Base-by-base conservation (phyloP, 2,888 invertebrate species). In the Bursaphelenchus okinawaensis region DNA sequence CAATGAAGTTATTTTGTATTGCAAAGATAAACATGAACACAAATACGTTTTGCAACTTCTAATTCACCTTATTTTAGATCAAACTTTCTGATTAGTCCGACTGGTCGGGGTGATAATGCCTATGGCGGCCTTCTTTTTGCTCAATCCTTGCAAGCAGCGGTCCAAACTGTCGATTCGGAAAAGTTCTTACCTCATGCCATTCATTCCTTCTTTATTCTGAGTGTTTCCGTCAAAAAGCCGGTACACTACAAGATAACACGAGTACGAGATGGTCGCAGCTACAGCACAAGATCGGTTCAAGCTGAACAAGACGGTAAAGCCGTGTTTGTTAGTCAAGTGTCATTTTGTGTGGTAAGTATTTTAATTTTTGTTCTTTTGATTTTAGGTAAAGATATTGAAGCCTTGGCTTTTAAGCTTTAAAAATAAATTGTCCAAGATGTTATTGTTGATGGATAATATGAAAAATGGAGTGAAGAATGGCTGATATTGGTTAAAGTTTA, bases 221-320 rank as follows among this genome's bases (percentile, higher is more conserved):
- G 72, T 58, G 80, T 75, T 7, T 72, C 75, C 63, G 73, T 76
- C 2, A 63, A 78, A 28, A 73, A 74, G 22, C 83, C 84, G 7
- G 80, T 85, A 6, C 68, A 84, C 52, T 85, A 85, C 70, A 77
- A 81, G 51, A 84, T 85, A 29, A 83, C 83, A 19, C 75, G 83
- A 16, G 77, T 82, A 4, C 74, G 85, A 7, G 84, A 85, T 74
- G 85, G 85, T 1, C 72, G 77, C 8, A 83, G 83, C 22, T 85
- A 83, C 68, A 71, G 78, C 59, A 83, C 83, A 52, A 75, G 84
- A 9, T 71, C 76, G n/a, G 83, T 85, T 16, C 83, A 84, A 68
- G 85, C 84, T 1, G 77, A 82, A n/a, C 85, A 85, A 70, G 79
- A 83, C 29, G 84, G 83, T 0, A 70, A 80, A 50, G 73, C 81